Evolutionary conservation across 2,797 vertebrate species (phyloP).

Genomic region (Xiphorhynchus erythropygius): DNA sequence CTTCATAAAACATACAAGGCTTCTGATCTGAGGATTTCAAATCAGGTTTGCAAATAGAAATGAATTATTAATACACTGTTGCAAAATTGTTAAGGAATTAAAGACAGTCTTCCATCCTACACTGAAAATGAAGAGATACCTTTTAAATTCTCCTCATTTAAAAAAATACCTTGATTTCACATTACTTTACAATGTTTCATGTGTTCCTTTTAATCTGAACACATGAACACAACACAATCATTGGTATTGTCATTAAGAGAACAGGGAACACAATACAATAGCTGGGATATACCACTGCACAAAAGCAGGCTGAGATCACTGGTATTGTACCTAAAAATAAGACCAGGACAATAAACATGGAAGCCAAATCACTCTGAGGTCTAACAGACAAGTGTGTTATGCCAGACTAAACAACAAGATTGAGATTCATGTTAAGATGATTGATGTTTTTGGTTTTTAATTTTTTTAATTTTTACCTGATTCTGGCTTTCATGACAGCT

Average conservation of each 20-base stretch:
- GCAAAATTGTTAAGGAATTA: not conserved
- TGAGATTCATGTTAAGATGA: not conserved
- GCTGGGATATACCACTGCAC: not conserved
- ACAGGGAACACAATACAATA: slow-evolving; percentile 26
- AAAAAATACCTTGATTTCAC: not conserved
- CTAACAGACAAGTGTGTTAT: not conserved
- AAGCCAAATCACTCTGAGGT: not conserved
- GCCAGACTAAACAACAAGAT: slow-evolving; percentile 11
- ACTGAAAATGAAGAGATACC: not conserved
- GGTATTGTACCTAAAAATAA: slow-evolving; percentile 42
- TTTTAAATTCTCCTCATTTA: not conserved
- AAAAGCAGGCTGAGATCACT: not conserved
- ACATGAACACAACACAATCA: not conserved
- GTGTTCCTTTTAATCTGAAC: not conserved
- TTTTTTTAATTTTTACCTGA: not conserved
- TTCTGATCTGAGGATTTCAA: not conserved
- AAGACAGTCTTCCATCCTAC: not conserved
- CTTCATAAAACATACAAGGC: not conserved
- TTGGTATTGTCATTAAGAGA: not conserved
- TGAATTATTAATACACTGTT: not conserved
- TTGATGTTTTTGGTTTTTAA: not conserved
- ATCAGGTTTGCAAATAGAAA: slow-evolving; percentile 28
- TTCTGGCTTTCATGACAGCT: not conserved
- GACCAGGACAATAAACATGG: slow-evolving; percentile 15
- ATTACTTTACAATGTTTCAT: not conserved